phyloP scores from a whole-genome alignment of 37 sponge, comb jelly and placozoan genomes.

The Haliclona indistincta region DNA sequence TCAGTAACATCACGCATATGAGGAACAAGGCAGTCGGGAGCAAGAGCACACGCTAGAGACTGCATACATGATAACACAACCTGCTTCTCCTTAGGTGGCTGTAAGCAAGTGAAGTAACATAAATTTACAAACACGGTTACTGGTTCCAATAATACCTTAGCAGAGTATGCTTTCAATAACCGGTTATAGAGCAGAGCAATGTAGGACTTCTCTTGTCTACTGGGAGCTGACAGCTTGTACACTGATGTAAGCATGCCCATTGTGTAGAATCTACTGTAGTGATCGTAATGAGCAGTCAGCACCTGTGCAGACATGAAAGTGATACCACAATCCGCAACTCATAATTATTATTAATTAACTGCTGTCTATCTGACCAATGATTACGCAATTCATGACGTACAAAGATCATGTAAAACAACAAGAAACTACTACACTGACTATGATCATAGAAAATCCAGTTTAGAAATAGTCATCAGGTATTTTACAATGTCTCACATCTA shows the following conservation, averaged over 20 bases:
- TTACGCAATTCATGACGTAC: no score
- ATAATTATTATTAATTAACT: no score
- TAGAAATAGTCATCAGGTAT: no score
- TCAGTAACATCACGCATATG: background rate
- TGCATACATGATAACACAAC: slow-evolving; percentile 29
- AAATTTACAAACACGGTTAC: background rate
- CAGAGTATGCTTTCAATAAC: background rate
- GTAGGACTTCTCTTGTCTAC: background rate
- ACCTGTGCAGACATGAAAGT: background rate
- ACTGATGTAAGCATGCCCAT: background rate
- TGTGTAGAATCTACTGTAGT: background rate
- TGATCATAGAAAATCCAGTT: no score
- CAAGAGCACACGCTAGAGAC: slow-evolving; percentile 33
- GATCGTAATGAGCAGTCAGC: background rate
- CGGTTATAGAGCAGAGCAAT: slow-evolving; percentile 3
- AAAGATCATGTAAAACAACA: no score
- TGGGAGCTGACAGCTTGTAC: background rate
- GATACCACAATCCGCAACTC: no score
- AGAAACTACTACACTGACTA: no score
- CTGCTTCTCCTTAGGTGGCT: background rate
- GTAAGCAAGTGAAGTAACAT: background rate
- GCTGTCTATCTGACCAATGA: no score
- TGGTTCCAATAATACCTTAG: background rate
- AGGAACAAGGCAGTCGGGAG: slow-evolving; percentile 46
- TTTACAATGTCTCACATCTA: no score